Base-by-base conservation (phyloP, 2,113 vertebrate species). In the Antennarius striatus region DNA sequence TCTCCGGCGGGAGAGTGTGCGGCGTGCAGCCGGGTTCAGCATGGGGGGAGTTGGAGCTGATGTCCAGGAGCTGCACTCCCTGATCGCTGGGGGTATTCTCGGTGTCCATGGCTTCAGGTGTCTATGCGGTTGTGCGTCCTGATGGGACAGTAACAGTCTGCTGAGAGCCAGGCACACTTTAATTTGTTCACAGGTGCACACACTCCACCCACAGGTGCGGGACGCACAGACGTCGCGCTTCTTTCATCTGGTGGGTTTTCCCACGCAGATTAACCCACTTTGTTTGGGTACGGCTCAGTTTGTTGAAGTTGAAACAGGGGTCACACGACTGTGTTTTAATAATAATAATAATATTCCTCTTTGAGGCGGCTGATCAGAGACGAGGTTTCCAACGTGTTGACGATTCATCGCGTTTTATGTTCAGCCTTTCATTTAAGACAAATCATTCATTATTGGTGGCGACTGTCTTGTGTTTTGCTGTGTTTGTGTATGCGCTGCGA, bases 201-300 rank as follows among this genome's bases (percentile, higher is more conserved):
- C 5, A 36, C 3, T 9, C 39, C 52, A 72, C 79, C 79, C 81
- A 82, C 75, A 73, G 63, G 29, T 63, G 16, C 32, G 5, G 6
- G 32, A 40, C 40, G 9, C 43, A 1, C 54, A 11, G 13, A 12
- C 13, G 22, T 40, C 63, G 16, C 0, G 22, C 39, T 5, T 5
- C 71, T 87, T 82, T 87, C 64, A 84, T 84, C 71, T 68, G 22
- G 9, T 56, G 63, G 55, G 0, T 39, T 47, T 83, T 81, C 77
- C 39, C 82, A 75, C 60, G 4, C 10, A 45, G 53, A 51, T 59
- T 40, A 6, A 30, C 46, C 17, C 9, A 10, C 14, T 47, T 32
- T 30, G 1, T 5, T 4, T 13, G 52, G 57, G 11, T 30, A 3
- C 62, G 42, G 57, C 29, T 16, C 42, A 49, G 16, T 17, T 13